Conservation (phyloP, 2,888 invertebrate genomes). For the Amblyjoppa fuscipennis region DNA sequence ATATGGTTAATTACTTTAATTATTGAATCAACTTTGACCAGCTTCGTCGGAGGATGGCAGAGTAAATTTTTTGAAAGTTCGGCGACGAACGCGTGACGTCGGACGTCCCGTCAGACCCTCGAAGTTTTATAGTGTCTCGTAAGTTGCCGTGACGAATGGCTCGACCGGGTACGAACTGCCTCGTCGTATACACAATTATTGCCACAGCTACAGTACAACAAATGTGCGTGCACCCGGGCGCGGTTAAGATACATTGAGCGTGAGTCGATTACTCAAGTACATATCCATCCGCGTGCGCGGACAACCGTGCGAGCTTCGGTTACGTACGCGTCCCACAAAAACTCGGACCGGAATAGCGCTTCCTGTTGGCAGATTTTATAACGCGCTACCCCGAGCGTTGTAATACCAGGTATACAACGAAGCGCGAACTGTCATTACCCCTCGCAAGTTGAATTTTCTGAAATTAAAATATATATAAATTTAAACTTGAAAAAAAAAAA, state of each 20-base stretch:
- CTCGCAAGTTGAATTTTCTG: too few relatives aligned
- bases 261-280: conserved; percentile 65
- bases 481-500: too few relatives aligned
- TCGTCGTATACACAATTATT: background rate
- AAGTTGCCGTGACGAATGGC: background rate
- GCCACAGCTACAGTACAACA: background rate
- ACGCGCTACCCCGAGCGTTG: background rate
- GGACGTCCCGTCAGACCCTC: too few relatives aligned
- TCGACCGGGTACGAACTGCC: background rate
- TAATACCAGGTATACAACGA: conserved; percentile 14
- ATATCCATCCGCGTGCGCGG: conserved; percentile 12
- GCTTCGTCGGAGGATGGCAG: too few relatives aligned
- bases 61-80: too few relatives aligned
- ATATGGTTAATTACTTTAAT: too few relatives aligned
- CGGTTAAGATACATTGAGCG: conserved; percentile 57
- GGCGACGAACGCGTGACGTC: too few relatives aligned
- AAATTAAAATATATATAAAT: too few relatives aligned
- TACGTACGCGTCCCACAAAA: conserved; percentile 63
- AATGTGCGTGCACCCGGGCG: conserved; percentile 54
- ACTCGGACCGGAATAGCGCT: conserved; percentile 71
- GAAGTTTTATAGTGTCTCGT: background rate
- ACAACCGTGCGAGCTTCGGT: conserved; percentile 44
- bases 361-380: conserved; percentile 63
- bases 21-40: too few relatives aligned
- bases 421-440: background rate